These are phyloP conservation scores for Cairina moschata DNA, from an alignment of 2,113 vertebrate species.

Conservation along the genomic window DNA sequence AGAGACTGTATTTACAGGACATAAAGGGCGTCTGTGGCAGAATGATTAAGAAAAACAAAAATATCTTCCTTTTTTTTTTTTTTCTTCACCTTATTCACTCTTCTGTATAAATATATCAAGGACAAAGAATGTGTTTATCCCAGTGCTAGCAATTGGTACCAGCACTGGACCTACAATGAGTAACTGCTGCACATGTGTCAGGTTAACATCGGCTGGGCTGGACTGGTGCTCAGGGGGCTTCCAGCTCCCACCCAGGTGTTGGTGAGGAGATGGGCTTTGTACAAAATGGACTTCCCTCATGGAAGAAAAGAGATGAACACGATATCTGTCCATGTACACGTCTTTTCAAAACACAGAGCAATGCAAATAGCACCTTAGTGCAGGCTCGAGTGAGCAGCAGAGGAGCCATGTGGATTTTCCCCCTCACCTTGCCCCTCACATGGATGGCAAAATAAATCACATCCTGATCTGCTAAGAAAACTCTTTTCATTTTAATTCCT, in stretches of 20 bases:
- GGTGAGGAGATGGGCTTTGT: background rate
- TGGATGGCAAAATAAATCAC: background rate
- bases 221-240: rapidly evolving
- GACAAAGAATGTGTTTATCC: background rate
- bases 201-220: background rate
- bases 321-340: rapidly evolving
- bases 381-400: background rate
- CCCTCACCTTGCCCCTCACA: background rate
- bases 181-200: rapidly evolving
- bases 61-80: background rate
- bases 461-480: background rate
- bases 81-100: background rate
- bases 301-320: rapidly evolving
- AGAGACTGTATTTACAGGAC: background rate
- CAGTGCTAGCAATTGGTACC: background rate
- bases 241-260: rapidly evolving
- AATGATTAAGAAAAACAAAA: background rate
- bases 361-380: background rate
- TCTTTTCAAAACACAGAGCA: background rate
- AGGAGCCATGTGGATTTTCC: background rate
- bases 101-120: background rate
- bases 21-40: background rate
- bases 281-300: background rate
- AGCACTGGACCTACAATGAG: rapidly evolving
- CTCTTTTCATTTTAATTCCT: background rate